phyloP scores from a whole-genome alignment of 2,888 invertebrate species.

The Polydrusus tereticollis region DNA sequence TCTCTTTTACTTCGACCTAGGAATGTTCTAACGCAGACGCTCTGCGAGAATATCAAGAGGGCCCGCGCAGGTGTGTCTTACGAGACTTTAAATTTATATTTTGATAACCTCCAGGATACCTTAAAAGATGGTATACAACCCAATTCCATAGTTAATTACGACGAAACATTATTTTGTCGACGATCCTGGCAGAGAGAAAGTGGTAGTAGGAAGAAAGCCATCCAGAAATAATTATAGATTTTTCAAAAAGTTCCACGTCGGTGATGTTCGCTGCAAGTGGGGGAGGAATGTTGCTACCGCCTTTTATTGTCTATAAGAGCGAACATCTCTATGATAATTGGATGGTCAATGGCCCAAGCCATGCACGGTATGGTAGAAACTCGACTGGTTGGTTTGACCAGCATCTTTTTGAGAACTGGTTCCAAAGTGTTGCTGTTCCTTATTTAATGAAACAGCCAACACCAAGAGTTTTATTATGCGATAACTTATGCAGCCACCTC shows the following conservation, averaged over 20 bases:
- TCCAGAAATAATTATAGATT: constrained; percentile 53
- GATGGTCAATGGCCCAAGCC: constrained; percentile 30
- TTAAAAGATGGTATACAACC: too few relatives aligned
- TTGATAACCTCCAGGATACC: too few relatives aligned
- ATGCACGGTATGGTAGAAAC: constrained; percentile 42
- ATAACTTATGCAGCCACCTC: background rate
- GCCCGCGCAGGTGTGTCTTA: background rate
- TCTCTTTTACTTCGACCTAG: constrained; percentile 4
- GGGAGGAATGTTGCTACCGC: too few relatives aligned
- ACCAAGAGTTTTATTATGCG: background rate
- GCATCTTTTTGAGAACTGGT: constrained; percentile 38
- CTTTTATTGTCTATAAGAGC: background rate
- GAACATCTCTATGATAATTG: constrained; percentile 13
- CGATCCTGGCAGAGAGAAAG: constrained; percentile 59
- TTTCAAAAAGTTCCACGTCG: constrained; percentile 10
- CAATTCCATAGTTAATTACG: too few relatives aligned
- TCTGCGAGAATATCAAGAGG: constrained; percentile 28
- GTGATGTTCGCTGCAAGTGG: too few relatives aligned
- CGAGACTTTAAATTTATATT: background rate
- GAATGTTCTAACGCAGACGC: constrained; percentile 9
- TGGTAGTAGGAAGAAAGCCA: constrained; percentile 57
- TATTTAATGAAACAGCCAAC: background rate
- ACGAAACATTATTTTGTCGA: constrained; percentile 61
- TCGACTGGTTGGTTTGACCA: constrained; percentile 43
- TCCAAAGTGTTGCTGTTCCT: constrained; percentile 18